Base-by-base conservation (phyloP, 2,797 vertebrate genomes). In the Aeoliscus strigatus region DNA sequence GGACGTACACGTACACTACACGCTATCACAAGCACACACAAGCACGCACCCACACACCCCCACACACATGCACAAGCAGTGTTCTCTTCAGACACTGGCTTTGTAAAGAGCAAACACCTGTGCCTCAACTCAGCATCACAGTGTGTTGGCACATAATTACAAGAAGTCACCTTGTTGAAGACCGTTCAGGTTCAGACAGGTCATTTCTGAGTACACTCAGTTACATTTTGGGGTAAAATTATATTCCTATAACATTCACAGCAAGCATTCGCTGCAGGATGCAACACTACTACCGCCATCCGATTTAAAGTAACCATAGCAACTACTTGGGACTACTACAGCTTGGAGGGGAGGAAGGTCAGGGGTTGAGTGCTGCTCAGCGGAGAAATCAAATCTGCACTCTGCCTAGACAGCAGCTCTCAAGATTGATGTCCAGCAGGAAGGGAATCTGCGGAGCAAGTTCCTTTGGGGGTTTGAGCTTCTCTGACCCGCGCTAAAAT, bases 301-400 rank as follows among this genome's bases (percentile, higher is more conserved):
- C 23, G 45, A 60, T 77, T 73, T 60, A 58, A 47, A 34, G 84
- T 85, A 71, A 78, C 83, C 83, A 85, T 82, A 73, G 83, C 77
- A 85, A 85, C 84, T 60, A 57, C 56, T 64, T 57, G 63, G 66
- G 69, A 64, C 69, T 44, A 52, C 39, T 29, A 31, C 49, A 67
- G 72, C 62, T 73, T 61, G 33, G 48, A 77, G 78, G 73, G 67
- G 63, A 66, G 44, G 56, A 36, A 63, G 80, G 84, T 84, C 82
- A 83, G 79, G 66, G 80, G 81, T 80, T 75, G 73, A 80, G 52
- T 55, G 53, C 67, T 79, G 74, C 62, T 84, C 80, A 81, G 79
- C 27, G 67, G 72, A 84, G 74, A 72, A 85, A 80, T 81, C 70
- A 82, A 80, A 83, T 83, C 73, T 69, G 66, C 41, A 79, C 66